These are phyloP conservation scores for Thryonomys swinderianus DNA, from an alignment of 2,113 vertebrate genomes.

Conservation along the genomic window DNA sequence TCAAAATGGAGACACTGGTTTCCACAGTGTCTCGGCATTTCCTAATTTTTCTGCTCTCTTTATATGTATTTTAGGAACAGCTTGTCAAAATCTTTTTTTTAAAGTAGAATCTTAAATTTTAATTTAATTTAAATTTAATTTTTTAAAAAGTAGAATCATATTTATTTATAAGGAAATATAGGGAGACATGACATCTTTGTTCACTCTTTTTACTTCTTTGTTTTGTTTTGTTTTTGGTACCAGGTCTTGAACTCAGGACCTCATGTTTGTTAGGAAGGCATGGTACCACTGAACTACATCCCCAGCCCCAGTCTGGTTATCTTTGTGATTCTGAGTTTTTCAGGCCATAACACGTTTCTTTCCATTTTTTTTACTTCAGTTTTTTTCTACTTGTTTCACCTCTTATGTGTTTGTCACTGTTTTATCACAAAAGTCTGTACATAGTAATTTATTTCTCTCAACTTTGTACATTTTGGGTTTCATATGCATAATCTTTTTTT, in stretches of 20 bases:
- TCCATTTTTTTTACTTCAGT: background rate
- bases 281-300: too few species aligned
- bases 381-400: background rate
- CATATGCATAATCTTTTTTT: background rate
- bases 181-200: background rate
- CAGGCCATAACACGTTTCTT: background rate
- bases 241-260: too few species aligned
- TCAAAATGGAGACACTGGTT: background rate
- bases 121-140: too few species aligned
- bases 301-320: background rate
- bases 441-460: background rate
- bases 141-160: too few species aligned
- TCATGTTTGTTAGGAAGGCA: too few species aligned
- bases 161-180: background rate
- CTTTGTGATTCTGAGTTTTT: background rate
- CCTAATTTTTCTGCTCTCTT: background rate
- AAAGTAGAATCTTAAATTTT: background rate
- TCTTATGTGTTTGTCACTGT: background rate
- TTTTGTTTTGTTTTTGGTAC: too few species aligned
- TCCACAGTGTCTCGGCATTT: background rate
- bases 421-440: background rate
- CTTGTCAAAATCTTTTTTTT: background rate
- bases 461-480: background rate
- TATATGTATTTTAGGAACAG: background rate
- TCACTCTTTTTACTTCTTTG: too few species aligned